Base-by-base conservation (phyloP, 2,888 invertebrate species). In the Crepidodera aurea region DNA sequence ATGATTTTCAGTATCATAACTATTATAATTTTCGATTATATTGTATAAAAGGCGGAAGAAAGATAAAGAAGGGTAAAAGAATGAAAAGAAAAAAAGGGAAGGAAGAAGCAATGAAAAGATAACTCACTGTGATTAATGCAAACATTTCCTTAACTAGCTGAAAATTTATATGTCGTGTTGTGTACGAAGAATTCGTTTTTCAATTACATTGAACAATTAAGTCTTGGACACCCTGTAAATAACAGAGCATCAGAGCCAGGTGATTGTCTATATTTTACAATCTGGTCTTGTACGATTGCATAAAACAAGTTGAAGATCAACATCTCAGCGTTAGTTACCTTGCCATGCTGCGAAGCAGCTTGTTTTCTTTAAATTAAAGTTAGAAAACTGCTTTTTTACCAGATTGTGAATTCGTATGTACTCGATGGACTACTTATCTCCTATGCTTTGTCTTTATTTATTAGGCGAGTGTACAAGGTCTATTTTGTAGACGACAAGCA, bases 221-320 rank as follows among this genome's bases (percentile, higher is more conserved):
- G 18, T 7, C 12, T 51, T 19, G 16, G 34, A 18, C 37, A 22
- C 22, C 22, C 51, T 51, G 40, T 40, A 27, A 12, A 2, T n/a
- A 42, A 39, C 32, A 16, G 48, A 63, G 55, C 54, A 42, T 19
- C 32, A 16, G 48, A 63, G 55, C 54, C 65, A 57, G 60, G 58
- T 65, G 61, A 65, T 67, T 67, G 67, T 69, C 68, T 64, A 66
- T 62, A 70, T 67, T 67, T 70, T 65, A 66, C 68, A 67, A 67
- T 48, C 67, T 64, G 61, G 67, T 69, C 69, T 63, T 65, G 67
- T 67, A 60, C 64, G 67, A 69, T 65, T 65, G 65, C 62, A 69
- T 67, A 66, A 67, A 69, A 69, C 67, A 66, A 69, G 65, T 64
- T 58, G 67, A 66, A 67, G 65, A 69, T 68, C 66, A 64, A 68